Conservation (phyloP, 2,888 invertebrate species). For the Acheta domesticus region DNA sequence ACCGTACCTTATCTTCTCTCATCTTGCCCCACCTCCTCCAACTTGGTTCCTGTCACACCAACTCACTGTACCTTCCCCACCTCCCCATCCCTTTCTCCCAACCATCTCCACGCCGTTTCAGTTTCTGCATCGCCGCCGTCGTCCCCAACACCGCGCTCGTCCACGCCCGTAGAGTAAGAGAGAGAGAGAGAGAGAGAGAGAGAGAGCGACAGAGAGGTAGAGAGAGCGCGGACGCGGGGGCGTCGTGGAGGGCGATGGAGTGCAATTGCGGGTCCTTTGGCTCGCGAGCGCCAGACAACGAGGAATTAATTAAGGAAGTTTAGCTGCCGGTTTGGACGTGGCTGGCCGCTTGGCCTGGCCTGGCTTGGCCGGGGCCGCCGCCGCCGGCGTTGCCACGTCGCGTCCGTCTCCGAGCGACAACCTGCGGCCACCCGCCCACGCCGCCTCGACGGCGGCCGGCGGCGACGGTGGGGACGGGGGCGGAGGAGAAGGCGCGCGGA, state of each 20-base stretch:
- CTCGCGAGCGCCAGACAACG: conserved; percentile 11
- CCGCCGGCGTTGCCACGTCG: background rate
- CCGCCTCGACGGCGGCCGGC: background rate
- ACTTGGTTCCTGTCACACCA: too few relatives aligned
- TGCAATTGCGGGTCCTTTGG: conserved; percentile 25
- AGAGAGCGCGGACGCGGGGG: background rate
- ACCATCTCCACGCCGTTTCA: too few relatives aligned
- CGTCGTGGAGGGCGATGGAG: conserved; percentile 23
- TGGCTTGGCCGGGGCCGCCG: background rate
- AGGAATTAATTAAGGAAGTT: conserved; percentile 29
- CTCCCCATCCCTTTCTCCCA: too few relatives aligned
- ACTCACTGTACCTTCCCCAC: too few relatives aligned
- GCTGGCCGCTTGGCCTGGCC: background rate
- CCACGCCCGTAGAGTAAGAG: too few relatives aligned
- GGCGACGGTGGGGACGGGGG: too few relatives aligned
- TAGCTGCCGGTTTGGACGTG: conserved; percentile 18
- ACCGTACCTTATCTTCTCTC: too few relatives aligned
- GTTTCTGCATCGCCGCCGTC: too few relatives aligned
- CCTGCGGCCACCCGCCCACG: conserved; percentile 3
- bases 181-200: too few relatives aligned
- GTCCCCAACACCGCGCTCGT: too few relatives aligned
- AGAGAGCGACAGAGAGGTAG: too few relatives aligned
- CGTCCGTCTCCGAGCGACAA: background rate
- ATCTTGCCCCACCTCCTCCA: too few relatives aligned
- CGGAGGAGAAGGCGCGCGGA: background rate